Evolutionary conservation across 2,888 invertebrate species (phyloP), one percentile per base, ranked within the genome.

Genomic region (Drosophila quasianomalipes): DNA sequence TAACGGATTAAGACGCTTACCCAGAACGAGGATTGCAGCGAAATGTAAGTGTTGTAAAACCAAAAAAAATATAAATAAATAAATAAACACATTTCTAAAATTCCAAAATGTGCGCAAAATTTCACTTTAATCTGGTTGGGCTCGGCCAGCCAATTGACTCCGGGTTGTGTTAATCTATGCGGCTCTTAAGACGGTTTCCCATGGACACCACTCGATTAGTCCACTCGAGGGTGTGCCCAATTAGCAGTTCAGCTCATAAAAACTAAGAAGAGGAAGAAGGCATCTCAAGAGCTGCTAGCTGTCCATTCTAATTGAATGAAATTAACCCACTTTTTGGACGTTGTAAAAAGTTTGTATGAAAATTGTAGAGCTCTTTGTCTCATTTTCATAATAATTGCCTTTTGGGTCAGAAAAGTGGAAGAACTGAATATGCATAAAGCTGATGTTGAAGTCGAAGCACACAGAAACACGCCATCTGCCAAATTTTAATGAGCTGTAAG

Each of bases 251-350:
- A 26, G 76, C 31, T 51, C 76, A 77, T 85, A 79, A 83, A 81
- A 76, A 61, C 66, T 26, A 53, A 19, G 12, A 39, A 64, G 59
- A 62, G n/a, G 49, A 55, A 59, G 6, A 31, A 19, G 44, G 66
- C 49, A 75, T 68, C 41, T 5, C 41, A 19, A 41, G 67, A 49
- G 41, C 28, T 51, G 52, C 33, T 51, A 19, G 6, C 79, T 70
- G 71, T 78, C 74, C 76, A 82, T 88, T 87, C 79, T 87, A 89
- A 89, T 85, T 88, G 85, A 89, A 88, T 88, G 79, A 80, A 81
- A 87, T 88, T 88, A 88, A 89, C 88, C 88, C 77, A 85, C 69
- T 85, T 88, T 75, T 75, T 72, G 69, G 82, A 64, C 76, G 68
- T 52, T 73, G 73, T 76, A 71, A 83, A 81, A 81, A 74, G 47